Percentiles rank a stretch among this genome's conserved stretches.
phyloP scores from a whole-genome alignment of 2,113 vertebrate genomes.

The Isurus oxyrinchus region DNA sequence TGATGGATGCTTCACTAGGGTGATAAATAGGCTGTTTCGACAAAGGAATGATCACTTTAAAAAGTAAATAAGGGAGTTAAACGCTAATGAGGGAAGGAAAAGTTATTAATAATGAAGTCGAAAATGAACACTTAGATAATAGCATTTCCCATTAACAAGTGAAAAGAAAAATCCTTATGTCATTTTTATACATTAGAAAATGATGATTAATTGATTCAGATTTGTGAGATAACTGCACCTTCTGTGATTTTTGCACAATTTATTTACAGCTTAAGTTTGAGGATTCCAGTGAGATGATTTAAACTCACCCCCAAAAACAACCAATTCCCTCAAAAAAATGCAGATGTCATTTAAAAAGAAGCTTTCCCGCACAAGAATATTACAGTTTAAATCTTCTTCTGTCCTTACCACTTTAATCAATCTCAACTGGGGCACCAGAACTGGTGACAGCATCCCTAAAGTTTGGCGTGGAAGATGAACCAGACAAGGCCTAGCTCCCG shows the following conservation, averaged over 20 bases:
- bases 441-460: background rate
- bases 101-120: constrained; percentile 16
- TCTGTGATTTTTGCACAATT: background rate
- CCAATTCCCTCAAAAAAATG: background rate
- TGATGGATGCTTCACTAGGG: background rate
- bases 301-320: background rate
- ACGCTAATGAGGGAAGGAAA: background rate
- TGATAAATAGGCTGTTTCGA: background rate
- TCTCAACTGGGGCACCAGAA: background rate
- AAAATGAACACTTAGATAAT: constrained; percentile 19
- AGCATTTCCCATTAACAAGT: constrained; percentile 25
- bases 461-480: background rate
- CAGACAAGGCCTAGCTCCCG: background rate
- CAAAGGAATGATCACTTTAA: background rate
- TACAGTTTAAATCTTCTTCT: background rate
- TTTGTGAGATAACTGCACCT: background rate
- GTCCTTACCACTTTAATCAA: background rate
- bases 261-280: background rate
- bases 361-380: background rate
- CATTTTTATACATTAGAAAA: background rate
- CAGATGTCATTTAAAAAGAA: background rate
- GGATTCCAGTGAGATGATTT: background rate
- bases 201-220: constrained; percentile 3
- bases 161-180: background rate
- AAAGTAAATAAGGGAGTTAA: constrained; percentile 12